Evolutionary conservation across 2,888 invertebrate genomes (phyloP), one percentile per base, ranked within the genome.

Genomic region (Arctia plantaginis): DNA sequence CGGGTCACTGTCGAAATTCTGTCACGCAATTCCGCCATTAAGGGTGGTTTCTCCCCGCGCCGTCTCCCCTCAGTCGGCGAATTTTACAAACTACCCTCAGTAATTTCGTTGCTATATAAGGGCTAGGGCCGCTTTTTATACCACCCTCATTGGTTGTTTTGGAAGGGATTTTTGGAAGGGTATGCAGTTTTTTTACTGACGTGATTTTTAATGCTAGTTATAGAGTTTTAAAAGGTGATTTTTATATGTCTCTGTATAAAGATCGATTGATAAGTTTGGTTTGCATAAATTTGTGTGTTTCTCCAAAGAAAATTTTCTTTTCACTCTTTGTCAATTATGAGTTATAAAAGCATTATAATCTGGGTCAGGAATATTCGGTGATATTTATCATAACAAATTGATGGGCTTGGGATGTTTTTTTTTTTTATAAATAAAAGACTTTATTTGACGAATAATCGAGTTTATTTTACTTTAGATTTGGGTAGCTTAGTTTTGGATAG

Each of bases 11-110:
- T 93, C 95, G 93, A 95, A 95, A 95, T 94, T 93, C 93, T 93
- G 95, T 94, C 96, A 96, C 96, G 96, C 96, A 91, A 96, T 95
- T 86, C 92, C 88, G 91, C 96, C 95, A 96, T 96, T 96, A 96
- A 91, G 94, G 94, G 93, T 93, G 91, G 94, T 93, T 92, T 89
- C 84, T 71, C 78, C 78, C 86, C 80, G 79, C 73, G 78, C 74
- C 41, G 66, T 66, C 72, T 72, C 77, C 77, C 80, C 84, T 85
- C 86, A 84, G 87, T 90, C 93, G 93, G 94, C 94, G 90, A 95
- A 94, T 94, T 95, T 94, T 90, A 93, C 91, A 93, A 93, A 93
- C 94, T 93, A 93, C 94, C 94, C 93, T 89, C 87, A 88, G 91
- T 93, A 92, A 92, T 92, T 91, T 91, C 87, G 88, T 89, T 85